phyloP scores from a whole-genome alignment of 2,113 vertebrate species.

The Sinosuthora webbiana region DNA sequence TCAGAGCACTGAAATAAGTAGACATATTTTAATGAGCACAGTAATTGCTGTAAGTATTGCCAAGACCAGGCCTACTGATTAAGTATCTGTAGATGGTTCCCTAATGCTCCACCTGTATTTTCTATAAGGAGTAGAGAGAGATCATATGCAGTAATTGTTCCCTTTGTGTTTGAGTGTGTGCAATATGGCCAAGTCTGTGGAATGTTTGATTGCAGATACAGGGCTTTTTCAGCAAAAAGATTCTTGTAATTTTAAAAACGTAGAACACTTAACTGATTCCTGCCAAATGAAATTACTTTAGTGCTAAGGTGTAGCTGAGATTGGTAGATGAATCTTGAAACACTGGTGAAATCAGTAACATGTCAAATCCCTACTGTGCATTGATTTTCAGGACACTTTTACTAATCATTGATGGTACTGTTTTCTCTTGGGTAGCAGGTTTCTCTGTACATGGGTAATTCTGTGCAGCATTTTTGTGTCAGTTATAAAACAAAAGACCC shows the following conservation, averaged over 20 bases:
- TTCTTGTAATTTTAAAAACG: background rate
- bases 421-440: background rate
- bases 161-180: background rate
- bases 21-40: background rate
- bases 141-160: background rate
- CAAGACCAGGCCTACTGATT: background rate
- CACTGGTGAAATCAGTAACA: background rate
- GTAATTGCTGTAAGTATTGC: background rate
- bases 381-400: constrained; percentile 25
- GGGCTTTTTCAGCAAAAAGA: background rate
- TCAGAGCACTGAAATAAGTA: background rate
- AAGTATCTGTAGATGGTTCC: background rate
- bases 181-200: background rate
- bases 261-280: background rate
- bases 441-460: background rate
- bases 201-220: background rate
- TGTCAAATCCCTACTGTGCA: background rate
- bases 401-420: background rate
- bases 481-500: background rate
- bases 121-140: background rate
- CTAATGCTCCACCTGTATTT: background rate
- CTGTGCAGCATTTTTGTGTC: background rate
- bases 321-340: background rate
- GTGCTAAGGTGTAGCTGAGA: background rate
- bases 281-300: background rate